Conservation (phyloP, 2,797 vertebrate genomes). For the Sphenodon punctatus region DNA sequence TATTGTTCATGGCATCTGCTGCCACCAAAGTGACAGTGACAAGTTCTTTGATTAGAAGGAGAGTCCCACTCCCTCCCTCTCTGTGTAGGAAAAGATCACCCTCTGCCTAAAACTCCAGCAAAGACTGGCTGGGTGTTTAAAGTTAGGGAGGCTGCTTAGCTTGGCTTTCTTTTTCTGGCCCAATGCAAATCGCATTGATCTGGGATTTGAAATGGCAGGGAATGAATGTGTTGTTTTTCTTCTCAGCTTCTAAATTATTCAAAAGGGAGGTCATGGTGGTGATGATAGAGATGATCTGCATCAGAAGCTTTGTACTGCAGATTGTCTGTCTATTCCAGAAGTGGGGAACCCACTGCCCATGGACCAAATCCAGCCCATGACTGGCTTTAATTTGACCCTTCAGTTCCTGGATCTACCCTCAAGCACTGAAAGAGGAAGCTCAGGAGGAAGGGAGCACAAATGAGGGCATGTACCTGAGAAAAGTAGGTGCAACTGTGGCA, state of each 20-base stretch:
- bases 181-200: neutral
- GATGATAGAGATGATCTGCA: neutral
- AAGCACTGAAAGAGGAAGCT: no score
- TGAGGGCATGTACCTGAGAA: no score
- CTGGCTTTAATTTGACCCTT: no score
- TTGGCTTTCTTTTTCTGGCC: neutral
- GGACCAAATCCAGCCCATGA: no score
- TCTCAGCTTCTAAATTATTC: fast-evolving
- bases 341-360: no score
- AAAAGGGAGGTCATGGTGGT: neutral
- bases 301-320: fast-evolving
- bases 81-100: neutral
- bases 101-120: neutral
- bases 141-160: neutral
- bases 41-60: slow-evolving; percentile 40
- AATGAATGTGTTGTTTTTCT: no score
- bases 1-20: slow-evolving; percentile 41
- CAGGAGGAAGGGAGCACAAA: no score
- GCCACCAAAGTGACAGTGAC: slow-evolving; percentile 40
- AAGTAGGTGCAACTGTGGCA: no score
- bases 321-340: no score
- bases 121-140: fast-evolving
- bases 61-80: neutral
- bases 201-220: neutral
- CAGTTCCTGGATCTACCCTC: no score